Evolutionary conservation across 2,797 vertebrate genomes (phyloP).

Genomic region (Enteromius afrohamiltoni): DNA sequence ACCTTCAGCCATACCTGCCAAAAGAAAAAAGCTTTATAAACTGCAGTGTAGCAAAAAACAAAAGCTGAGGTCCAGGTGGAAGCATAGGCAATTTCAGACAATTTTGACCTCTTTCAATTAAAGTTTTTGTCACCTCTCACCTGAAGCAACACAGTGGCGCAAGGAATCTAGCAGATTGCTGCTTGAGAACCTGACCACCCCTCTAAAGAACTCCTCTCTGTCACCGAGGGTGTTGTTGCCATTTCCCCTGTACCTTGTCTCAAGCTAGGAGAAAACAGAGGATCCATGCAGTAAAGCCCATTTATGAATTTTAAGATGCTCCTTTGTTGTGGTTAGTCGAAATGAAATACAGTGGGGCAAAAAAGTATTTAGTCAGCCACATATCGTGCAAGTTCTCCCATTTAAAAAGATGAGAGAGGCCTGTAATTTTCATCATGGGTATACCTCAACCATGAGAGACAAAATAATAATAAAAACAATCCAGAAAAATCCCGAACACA

Average conservation of each 20-base stretch:
- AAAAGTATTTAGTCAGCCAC: too few species aligned
- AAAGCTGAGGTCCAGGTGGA: too few species aligned
- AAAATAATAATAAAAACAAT: too few species aligned
- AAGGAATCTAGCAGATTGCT: conserved; percentile 89
- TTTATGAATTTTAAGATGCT: neutral
- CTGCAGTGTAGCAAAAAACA: neutral
- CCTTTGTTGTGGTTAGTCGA: neutral
- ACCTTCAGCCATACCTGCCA: conserved; percentile 87
- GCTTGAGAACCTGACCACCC: conserved; percentile 89
- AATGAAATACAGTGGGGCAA: neutral
- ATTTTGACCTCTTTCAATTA: neutral
- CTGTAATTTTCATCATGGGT: too few species aligned
- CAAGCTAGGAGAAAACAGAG: conserved; percentile 78
- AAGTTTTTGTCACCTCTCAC: conserved; percentile 69
- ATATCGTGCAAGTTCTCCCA: too few species aligned
- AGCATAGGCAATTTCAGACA: neutral
- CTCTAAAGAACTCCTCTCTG: conserved; percentile 82
- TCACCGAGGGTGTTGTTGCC: conserved; percentile 71
- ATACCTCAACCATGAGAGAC: too few species aligned
- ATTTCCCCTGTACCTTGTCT: conserved; percentile 86
- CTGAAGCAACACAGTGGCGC: conserved; percentile 82
- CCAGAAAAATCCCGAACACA: too few species aligned
- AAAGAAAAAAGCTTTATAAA: conserved; percentile 26
- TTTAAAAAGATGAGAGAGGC: too few species aligned
- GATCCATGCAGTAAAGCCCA: neutral